These are phyloP conservation scores for Suncus etruscus DNA, from an alignment of 2,113 vertebrate genomes.

Conservation along the genomic window DNA sequence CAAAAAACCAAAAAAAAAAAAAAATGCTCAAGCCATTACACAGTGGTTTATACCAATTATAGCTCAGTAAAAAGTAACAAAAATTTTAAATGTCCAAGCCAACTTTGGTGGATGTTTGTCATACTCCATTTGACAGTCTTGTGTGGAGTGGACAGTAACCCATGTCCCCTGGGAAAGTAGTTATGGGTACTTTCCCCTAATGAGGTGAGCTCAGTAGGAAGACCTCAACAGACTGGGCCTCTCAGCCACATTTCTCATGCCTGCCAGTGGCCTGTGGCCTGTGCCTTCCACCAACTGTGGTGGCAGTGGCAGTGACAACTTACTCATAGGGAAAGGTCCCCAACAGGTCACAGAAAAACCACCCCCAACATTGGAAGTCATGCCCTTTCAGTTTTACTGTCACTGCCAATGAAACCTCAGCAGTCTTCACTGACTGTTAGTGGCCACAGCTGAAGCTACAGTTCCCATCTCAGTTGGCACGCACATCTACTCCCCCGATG, in stretches of 20 bases:
- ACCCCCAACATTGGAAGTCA: constrained; percentile 75
- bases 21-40: background rate
- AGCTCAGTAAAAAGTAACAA: background rate
- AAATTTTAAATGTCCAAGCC: background rate
- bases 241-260: constrained; percentile 65
- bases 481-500: constrained; percentile 42
- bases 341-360: constrained; percentile 78
- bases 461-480: constrained; percentile 73
- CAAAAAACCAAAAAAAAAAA: too few relatives aligned
- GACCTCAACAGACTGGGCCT: constrained; percentile 33
- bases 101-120: background rate
- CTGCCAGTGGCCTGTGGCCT: constrained; percentile 62
- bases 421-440: constrained; percentile 73
- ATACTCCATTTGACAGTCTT: constrained; percentile 23
- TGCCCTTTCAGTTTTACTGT: constrained; percentile 84
- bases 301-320: constrained; percentile 74
- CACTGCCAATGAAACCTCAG: constrained; percentile 71
- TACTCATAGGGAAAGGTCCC: constrained; percentile 84
- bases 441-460: constrained; percentile 53
- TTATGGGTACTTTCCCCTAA: constrained; percentile 57
- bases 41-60: background rate
- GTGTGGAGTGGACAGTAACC: background rate
- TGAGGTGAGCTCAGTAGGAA: constrained; percentile 13
- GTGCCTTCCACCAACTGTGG: constrained; percentile 77
- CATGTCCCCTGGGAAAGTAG: constrained; percentile 25